phyloP scores from a whole-genome alignment of 2,888 invertebrate species.

The Pachymerium ferrugineum region DNA sequence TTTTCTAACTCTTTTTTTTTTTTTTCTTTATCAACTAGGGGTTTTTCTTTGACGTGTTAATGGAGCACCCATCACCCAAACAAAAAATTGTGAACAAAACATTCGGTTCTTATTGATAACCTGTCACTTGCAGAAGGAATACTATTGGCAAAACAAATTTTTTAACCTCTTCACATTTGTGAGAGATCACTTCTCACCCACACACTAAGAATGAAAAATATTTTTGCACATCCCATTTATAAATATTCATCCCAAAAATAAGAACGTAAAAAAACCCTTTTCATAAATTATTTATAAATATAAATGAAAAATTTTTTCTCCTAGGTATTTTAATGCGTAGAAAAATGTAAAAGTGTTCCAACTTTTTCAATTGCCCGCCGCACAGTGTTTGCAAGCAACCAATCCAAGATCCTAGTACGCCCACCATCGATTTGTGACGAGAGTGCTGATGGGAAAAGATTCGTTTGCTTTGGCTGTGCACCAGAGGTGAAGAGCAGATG shows the following conservation, averaged over 20 bases:
- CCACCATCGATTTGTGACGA: slow-evolving; percentile 25
- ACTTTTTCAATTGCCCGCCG: slow-evolving; percentile 18
- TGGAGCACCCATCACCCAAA: neutral
- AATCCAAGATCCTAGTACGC: slow-evolving; percentile 3
- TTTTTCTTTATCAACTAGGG: neutral
- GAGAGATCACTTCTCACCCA: too few relatives aligned
- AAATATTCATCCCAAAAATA: neutral
- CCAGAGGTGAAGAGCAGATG: slow-evolving; percentile 27
- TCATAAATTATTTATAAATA: neutral
- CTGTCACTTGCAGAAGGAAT: slow-evolving; percentile 11
- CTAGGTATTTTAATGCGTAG: neutral
- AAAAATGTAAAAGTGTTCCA: neutral
- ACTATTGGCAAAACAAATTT: neutral
- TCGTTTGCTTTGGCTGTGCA: slow-evolving; percentile 27
- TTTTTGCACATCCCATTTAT: too few relatives aligned
- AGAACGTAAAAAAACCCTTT: too few relatives aligned
- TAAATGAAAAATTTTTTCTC: neutral
- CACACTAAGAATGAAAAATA: too few relatives aligned
- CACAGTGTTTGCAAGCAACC: neutral
- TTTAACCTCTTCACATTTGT: neutral
- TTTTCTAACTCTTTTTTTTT: neutral
- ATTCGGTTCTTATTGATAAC: neutral
- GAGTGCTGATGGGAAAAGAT: slow-evolving; percentile 26
- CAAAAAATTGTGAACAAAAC: neutral
- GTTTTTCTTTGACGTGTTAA: too few relatives aligned